Conservation (phyloP, 2,797 vertebrate species). For the Alcedo atthis region DNA sequence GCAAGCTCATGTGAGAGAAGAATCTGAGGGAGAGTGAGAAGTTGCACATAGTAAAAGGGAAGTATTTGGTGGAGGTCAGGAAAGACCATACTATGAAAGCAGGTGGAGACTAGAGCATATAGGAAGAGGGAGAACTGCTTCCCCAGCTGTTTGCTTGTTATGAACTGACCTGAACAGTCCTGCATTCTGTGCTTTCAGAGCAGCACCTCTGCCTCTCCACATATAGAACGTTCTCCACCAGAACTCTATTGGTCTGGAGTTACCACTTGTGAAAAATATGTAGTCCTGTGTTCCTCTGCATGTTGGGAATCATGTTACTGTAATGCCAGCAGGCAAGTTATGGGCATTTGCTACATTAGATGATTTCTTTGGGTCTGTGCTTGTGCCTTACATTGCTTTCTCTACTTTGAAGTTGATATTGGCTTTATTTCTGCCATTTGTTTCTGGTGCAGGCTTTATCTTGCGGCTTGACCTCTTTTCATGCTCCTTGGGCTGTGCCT, state of each 20-base stretch:
- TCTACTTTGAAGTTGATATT: background rate
- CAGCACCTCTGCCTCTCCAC: background rate
- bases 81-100: background rate
- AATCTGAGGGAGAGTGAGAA: constrained; percentile 5
- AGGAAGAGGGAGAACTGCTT: background rate
- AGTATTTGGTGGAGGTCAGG: background rate
- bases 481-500: constrained; percentile 35
- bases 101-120: background rate
- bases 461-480: constrained; percentile 58
- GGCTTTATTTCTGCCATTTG: background rate
- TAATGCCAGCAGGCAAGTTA: background rate
- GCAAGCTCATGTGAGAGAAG: background rate
- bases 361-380: background rate
- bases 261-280: rapidly evolving
- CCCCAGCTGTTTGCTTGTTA: background rate
- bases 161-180: background rate
- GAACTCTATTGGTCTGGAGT: background rate
- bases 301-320: background rate
- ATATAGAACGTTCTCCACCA: rapidly evolving
- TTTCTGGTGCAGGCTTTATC: constrained; percentile 14
- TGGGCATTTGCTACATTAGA: background rate
- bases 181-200: background rate
- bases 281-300: background rate
- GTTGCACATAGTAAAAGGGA: background rate
- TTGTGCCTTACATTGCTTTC: background rate